Base-by-base conservation (phyloP, 2,797 vertebrate genomes). In the Sebastiscus albofasciatus region DNA sequence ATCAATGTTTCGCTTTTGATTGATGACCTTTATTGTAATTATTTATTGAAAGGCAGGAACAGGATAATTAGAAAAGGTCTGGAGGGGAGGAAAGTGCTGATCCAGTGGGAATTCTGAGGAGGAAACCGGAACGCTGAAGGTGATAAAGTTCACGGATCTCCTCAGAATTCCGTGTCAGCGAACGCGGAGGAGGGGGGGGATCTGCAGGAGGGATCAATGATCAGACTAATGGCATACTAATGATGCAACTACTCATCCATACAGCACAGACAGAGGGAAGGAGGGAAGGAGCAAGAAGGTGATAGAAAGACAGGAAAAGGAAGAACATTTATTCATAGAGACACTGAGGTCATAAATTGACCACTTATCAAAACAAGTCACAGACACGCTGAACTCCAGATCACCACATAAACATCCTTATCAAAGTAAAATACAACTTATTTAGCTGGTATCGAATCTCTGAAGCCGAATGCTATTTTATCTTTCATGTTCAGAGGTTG, bases 21-120 rank as follows among this genome's bases (percentile, higher is more conserved):
- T 95, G 95, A 95, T 95, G 93, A 94, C 92, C 94, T 94, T 93
- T 94, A 91, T 92, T 95, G 95, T 96, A 96, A 96, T 96, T 96
- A 96, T 96, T 95, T 96, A 96, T 96, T 94, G 95, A 95, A 95
- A 96, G 95, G 91, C 92, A 89, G 92, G 90, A 92, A 94, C 90
- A 64, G 90, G 93, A 95, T 95, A 94, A 96, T 96, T 95, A 95
- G 92, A 95, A 95, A 94, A 94, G 91, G 89, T 92, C 92, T 87
- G 86, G 79, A 85, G 87, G 86, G 89, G 89, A 90, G 86, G 90
- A 95, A 94, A 92, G 84, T 92, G 92, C 91, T 93, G 94, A 96
- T 94, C 94, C 85, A 77, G 84, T 88, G 92, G 92, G 95, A 91
- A 93, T 93, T 92, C 89, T 84, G 88, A 87, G 90, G 89, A 93